Conservation (phyloP, 2,888 invertebrate genomes). For the Cylindroiulus punctatus region DNA sequence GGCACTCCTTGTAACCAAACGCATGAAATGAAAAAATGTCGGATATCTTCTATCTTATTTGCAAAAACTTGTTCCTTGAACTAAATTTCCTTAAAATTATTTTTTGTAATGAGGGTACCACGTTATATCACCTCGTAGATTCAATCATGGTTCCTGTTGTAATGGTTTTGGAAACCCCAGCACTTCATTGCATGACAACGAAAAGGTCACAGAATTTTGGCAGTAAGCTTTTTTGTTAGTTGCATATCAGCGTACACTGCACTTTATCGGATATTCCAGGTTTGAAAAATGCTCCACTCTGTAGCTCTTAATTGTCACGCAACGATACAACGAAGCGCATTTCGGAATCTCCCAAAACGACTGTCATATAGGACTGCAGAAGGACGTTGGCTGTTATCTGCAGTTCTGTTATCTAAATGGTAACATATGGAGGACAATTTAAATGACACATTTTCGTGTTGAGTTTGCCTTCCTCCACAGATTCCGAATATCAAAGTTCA, state of each 20-base stretch:
- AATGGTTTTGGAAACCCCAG: too few relatives aligned
- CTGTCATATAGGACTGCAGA: background rate
- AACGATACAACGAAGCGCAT: background rate
- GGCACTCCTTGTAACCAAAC: too few relatives aligned
- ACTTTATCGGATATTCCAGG: background rate
- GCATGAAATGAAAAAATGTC: too few relatives aligned
- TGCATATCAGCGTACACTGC: background rate
- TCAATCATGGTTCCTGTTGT: too few relatives aligned
- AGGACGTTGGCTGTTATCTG: conserved; percentile 19
- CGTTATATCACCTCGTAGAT: too few relatives aligned
- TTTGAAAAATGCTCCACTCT: background rate
- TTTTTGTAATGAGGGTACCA: too few relatives aligned
- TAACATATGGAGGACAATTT: conserved; percentile 47
- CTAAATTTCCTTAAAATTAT: too few relatives aligned
- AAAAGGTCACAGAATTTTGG: too few relatives aligned
- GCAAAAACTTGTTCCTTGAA: too few relatives aligned
- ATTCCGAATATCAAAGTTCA: conserved; percentile 43
- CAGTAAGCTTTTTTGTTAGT: too few relatives aligned
- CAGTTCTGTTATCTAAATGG: conserved; percentile 34
- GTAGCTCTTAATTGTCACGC: conserved; percentile 26
- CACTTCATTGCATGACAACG: too few relatives aligned
- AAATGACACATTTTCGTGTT: conserved; percentile 45
- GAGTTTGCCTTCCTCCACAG: conserved; percentile 28
- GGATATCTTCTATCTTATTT: too few relatives aligned
- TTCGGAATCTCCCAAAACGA: background rate